Percentiles rank a stretch among this genome's conserved stretches.
These are phyloP conservation scores for Noctua pronuba DNA, from an alignment of 2,888 invertebrate genomes.

Conservation along the genomic window DNA sequence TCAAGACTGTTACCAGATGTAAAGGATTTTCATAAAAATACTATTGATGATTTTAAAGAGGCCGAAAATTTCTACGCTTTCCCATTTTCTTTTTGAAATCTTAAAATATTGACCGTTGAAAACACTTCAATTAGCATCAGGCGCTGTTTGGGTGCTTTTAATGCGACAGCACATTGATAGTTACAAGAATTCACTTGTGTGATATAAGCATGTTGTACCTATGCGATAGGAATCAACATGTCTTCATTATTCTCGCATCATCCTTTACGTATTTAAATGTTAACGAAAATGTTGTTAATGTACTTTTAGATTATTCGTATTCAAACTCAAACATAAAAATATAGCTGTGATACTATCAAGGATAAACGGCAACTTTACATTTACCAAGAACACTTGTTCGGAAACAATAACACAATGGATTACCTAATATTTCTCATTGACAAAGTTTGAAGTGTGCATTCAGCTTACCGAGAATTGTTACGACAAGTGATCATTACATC, in stretches of 20 bases:
- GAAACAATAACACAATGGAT: constrained; percentile 47
- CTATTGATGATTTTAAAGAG: not conserved
- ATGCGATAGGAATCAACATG: not conserved
- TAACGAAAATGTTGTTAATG: not conserved
- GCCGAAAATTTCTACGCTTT: not conserved
- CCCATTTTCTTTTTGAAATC: not conserved
- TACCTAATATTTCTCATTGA: constrained; percentile 37
- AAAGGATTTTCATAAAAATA: not conserved
- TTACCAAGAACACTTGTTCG: constrained; percentile 26
- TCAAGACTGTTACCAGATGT: not conserved
- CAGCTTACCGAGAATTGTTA: constrained; percentile 9
- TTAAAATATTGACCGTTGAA: not conserved
- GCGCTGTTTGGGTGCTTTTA: not conserved
- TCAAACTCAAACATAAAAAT: not conserved
- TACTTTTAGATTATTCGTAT: not conserved
- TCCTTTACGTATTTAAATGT: not conserved
- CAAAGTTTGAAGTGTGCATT: constrained; percentile 12
- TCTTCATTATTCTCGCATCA: too few relatives aligned
- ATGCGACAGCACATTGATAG: too few relatives aligned
- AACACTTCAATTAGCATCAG: too few relatives aligned
- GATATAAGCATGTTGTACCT: too few relatives aligned
- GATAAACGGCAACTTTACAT: constrained; percentile 4
- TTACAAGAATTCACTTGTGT: not conserved
- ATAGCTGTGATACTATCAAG: constrained; percentile 14
- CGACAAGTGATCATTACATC: not conserved